These are phyloP conservation scores for Plestiodon gilberti DNA, from an alignment of 2,113 vertebrate species.

Conservation along the genomic window DNA sequence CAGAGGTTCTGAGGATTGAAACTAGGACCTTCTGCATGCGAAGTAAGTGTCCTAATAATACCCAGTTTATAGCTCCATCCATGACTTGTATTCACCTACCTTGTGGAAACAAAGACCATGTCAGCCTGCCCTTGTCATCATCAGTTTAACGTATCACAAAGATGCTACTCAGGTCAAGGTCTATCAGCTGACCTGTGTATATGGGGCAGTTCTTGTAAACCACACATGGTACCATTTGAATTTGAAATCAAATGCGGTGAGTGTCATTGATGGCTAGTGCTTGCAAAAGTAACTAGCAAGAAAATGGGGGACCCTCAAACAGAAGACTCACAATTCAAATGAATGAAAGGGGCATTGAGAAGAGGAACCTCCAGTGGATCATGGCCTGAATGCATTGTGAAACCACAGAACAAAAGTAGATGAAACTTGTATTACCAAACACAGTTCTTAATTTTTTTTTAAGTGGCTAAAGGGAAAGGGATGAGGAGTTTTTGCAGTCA, in stretches of 20 bases:
- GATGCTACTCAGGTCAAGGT: not conserved
- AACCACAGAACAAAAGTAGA: not conserved
- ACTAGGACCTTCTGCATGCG: too few relatives aligned
- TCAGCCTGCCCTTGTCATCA: too few relatives aligned
- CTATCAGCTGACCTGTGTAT: not conserved
- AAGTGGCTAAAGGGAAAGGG: constrained; percentile 3
- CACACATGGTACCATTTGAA: not conserved
- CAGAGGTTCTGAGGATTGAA: too few relatives aligned
- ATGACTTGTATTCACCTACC: too few relatives aligned
- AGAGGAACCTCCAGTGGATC: not conserved
- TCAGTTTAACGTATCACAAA: not conserved
- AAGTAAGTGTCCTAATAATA: too few relatives aligned
- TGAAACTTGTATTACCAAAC: not conserved
- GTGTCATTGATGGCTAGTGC: not conserved
- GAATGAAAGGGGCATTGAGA: not conserved
- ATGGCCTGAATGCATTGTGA: not conserved
- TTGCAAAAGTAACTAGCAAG: not conserved
- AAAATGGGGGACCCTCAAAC: not conserved
- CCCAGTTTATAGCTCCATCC: too few relatives aligned
- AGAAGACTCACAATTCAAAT: not conserved
- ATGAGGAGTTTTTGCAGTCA: not conserved
- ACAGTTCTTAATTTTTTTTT: not conserved
- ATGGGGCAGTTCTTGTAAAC: not conserved
- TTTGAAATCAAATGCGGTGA: constrained; percentile 4
- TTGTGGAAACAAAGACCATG: too few relatives aligned